phyloP scores from a whole-genome alignment of 2,888 invertebrate species.

The Sesia apiformis region DNA sequence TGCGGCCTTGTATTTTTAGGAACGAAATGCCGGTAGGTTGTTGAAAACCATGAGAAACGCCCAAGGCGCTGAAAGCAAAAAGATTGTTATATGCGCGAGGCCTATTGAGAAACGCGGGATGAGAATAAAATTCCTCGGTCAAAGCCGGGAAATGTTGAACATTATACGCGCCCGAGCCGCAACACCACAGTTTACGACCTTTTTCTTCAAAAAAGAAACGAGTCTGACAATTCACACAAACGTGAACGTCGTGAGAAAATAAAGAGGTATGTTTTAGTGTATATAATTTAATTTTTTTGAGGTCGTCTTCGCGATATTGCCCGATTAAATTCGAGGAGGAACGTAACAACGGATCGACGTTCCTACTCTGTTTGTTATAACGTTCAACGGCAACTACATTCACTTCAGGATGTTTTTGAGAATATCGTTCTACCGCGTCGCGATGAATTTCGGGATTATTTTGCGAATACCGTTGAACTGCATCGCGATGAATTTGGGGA shows the following conservation, averaged over 20 bases:
- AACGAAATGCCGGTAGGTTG: conserved; percentile 1
- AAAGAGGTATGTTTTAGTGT: background rate
- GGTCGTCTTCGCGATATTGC: background rate
- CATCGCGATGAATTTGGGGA: background rate
- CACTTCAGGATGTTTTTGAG: background rate
- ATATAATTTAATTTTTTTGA: background rate
- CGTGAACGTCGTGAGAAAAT: background rate
- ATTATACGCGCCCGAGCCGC: background rate
- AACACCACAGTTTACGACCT: background rate
- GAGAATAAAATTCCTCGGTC: background rate
- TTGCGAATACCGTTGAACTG: background rate
- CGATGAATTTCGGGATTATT: background rate
- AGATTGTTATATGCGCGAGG: too few relatives aligned
- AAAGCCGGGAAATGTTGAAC: background rate
- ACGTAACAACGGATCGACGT: background rate
- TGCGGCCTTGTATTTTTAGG: conserved; percentile 2
- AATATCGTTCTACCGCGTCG: background rate
- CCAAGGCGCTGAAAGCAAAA: conserved; percentile 2
- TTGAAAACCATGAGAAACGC: conserved; percentile 1
- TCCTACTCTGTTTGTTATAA: background rate
- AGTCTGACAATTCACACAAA: background rate
- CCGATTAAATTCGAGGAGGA: background rate
- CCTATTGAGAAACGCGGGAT: background rate
- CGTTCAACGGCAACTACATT: background rate
- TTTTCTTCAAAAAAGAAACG: background rate